These are phyloP conservation scores for Volucella bombylans DNA, from an alignment of 2,888 invertebrate species.

Conservation along the genomic window DNA sequence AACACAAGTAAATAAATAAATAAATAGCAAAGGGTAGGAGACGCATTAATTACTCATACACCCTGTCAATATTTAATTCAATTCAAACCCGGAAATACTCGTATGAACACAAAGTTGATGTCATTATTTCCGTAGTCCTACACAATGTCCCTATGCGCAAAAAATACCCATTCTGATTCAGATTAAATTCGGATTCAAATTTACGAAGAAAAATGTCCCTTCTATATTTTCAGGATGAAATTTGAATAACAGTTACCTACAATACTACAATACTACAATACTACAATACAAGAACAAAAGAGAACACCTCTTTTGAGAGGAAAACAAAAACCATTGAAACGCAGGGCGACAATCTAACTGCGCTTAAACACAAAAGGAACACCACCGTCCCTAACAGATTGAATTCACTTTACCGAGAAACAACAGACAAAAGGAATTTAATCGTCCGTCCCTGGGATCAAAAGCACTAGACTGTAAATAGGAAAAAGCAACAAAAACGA, in stretches of 20 bases:
- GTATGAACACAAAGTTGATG: conserved; percentile 8
- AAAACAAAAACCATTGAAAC: conserved; percentile 27
- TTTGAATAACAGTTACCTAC: conserved; percentile 34
- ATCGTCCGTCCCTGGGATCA: conserved; percentile 57
- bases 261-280: not conserved
- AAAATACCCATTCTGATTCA: not conserved
- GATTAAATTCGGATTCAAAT: not conserved
- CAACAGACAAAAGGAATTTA: conserved; percentile 52
- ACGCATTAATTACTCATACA: no score
- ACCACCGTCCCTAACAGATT: conserved; percentile 34
- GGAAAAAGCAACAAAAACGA: conserved; percentile 17
- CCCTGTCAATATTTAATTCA: no score
- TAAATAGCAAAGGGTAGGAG: no score
- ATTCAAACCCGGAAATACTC: not conserved
- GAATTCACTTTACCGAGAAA: conserved; percentile 44
- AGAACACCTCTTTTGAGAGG: conserved; percentile 12
- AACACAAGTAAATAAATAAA: no score
- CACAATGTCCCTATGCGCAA: not conserved
- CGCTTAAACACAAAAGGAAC: conserved; percentile 34
- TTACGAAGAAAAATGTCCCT: not conserved
- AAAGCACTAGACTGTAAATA: conserved; percentile 37
- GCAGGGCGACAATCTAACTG: conserved; percentile 15
- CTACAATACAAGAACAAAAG: no score
- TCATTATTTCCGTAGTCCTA: not conserved
- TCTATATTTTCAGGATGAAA: conserved; percentile 32